Conservation (phyloP, 2,888 invertebrate species). For the Drosophila neonasuta region DNA sequence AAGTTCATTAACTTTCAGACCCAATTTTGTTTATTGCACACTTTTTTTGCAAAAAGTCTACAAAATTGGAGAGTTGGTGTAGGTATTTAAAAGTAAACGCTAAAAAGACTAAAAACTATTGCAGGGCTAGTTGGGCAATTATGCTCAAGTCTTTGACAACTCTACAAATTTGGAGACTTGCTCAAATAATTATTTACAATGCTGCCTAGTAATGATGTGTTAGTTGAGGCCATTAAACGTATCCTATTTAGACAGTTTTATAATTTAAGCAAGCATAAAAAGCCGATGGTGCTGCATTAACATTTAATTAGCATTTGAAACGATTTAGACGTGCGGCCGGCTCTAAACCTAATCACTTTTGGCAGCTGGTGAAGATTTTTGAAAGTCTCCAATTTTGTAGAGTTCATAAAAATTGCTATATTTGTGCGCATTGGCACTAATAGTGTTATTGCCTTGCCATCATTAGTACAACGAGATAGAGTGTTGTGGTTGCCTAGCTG, state of each 20-base stretch:
- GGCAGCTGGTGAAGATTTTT: constrained; percentile 8
- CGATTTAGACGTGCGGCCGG: not conserved
- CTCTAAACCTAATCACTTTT: not conserved
- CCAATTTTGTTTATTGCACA: too few relatives aligned
- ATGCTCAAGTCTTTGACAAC: not conserved
- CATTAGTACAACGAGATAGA: constrained; percentile 33
- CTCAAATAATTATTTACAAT: not conserved
- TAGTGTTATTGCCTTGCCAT: constrained; percentile 43
- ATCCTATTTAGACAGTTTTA: not conserved
- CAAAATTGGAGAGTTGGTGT: too few relatives aligned
- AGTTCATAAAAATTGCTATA: constrained; percentile 51
- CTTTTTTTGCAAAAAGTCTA: too few relatives aligned
- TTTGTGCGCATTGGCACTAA: constrained; percentile 29
- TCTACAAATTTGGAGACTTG: constrained; percentile 32
- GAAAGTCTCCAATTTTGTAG: constrained; percentile 55
- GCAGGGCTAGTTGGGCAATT: too few relatives aligned
- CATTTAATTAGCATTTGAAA: constrained; percentile 6
- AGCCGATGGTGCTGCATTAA: constrained; percentile 18
- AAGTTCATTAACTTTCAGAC: too few relatives aligned
- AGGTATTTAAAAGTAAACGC: too few relatives aligned
- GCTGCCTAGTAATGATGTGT: not conserved
- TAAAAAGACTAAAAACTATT: not conserved
- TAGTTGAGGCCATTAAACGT: not conserved
- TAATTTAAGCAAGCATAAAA: not conserved
- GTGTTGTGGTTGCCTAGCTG: constrained; percentile 1